These are phyloP conservation scores for Hydractinia echinata DNA, from an alignment of 30 jellyfish, hydroid and myxozoan species.

Conservation along the genomic window DNA sequence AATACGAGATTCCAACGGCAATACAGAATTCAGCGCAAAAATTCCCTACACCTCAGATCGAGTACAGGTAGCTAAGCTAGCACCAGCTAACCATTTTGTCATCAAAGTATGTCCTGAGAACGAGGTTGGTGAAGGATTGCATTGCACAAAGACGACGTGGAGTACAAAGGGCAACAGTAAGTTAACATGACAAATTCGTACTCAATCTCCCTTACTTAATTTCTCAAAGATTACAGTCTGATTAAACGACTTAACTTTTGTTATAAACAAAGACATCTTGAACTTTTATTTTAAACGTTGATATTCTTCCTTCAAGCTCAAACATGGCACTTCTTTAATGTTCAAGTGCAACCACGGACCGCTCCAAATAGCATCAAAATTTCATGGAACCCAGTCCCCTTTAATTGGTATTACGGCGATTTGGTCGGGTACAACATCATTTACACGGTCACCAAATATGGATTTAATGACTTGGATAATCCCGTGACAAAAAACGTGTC, in stretches of 20 bases:
- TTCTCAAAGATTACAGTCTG: no score
- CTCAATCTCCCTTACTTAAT: background rate
- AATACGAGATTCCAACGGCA: background rate
- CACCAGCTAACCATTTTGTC: background rate
- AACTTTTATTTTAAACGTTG: no score
- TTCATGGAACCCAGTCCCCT: background rate
- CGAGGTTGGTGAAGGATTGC: background rate
- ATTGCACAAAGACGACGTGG: slow-evolving; percentile 8
- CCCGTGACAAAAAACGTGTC: background rate
- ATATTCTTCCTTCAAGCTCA: background rate
- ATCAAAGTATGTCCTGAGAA: slow-evolving; percentile 8
- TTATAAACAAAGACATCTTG: no score
- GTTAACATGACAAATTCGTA: background rate
- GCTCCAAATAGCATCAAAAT: background rate
- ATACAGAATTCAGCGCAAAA: background rate
- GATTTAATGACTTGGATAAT: background rate
- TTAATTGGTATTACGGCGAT: slow-evolving; percentile 4
- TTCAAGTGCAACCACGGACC: slow-evolving; percentile 13
- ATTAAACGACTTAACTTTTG: no score
- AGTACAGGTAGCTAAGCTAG: background rate
- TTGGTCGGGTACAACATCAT: background rate
- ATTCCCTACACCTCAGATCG: background rate
- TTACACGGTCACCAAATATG: background rate
- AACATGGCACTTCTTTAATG: background rate
- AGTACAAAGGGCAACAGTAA: background rate